Percentiles rank a stretch among this genome's conserved stretches.
phyloP scores from a whole-genome alignment of 2,797 vertebrate genomes.

The Sebastes miniatus region DNA sequence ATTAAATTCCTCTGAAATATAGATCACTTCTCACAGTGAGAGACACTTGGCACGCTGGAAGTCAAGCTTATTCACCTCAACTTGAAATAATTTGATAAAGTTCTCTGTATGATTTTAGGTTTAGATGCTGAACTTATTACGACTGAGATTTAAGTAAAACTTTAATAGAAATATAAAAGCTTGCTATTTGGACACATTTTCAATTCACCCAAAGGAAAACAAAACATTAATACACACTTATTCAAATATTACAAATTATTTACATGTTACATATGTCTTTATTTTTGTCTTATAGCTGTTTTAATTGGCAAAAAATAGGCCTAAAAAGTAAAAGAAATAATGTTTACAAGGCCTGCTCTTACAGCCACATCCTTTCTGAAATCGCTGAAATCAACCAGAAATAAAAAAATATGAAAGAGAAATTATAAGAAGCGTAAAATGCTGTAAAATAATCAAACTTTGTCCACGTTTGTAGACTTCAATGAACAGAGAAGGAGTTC shows the following conservation, averaged over 20 bases:
- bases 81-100: slow-evolving; percentile 32
- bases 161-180: not conserved
- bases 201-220: not conserved
- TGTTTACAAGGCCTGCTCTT: not conserved
- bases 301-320: not conserved
- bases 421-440: slow-evolving; percentile 26
- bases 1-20: slow-evolving; percentile 72
- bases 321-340: not conserved
- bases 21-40: slow-evolving; percentile 61
- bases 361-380: not conserved
- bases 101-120: not conserved
- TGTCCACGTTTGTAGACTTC: slow-evolving; percentile 26
- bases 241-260: not conserved
- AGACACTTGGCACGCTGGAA: slow-evolving; percentile 42
- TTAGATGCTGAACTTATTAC: not conserved
- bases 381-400: not conserved
- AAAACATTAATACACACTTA: not conserved
- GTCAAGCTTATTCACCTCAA: slow-evolving; percentile 51
- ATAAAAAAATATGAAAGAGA: slow-evolving; percentile 11
- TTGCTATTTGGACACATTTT: not conserved
- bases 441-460: slow-evolving; percentile 49
- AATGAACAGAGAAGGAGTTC: slow-evolving; percentile 35
- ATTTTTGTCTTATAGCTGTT: not conserved
- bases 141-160: not conserved
- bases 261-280: not conserved